Conservation (phyloP, 2,797 vertebrate species). For the Antennarius maculatus region DNA sequence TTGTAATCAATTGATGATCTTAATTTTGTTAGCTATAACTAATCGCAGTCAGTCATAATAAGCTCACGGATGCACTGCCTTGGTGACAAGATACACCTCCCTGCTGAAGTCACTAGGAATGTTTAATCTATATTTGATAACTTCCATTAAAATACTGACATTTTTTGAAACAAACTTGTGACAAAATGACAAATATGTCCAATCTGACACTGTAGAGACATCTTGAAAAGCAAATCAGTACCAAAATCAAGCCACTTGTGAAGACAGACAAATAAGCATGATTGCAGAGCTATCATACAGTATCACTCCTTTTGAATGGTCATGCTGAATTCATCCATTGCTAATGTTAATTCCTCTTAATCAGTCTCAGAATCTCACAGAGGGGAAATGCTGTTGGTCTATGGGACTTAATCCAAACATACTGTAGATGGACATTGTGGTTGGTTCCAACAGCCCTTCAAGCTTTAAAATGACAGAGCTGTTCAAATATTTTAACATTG, state of each 20-base stretch:
- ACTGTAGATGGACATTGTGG: background rate
- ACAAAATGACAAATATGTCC: background rate
- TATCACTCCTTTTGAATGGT: background rate
- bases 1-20: background rate
- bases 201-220: background rate
- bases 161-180: background rate
- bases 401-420: background rate
- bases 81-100: background rate
- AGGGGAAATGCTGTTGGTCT: background rate
- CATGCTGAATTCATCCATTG: background rate
- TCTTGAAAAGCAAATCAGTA: background rate
- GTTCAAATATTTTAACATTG: constrained; percentile 3
- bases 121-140: background rate
- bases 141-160: background rate
- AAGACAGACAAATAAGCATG: no score
- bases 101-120: background rate
- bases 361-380: constrained; percentile 5
- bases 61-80: background rate
- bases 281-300: background rate
- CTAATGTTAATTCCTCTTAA: background rate
- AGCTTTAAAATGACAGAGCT: constrained; percentile 13
- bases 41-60: background rate
- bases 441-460: background rate
- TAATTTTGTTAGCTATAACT: background rate
- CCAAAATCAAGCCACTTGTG: background rate